These are phyloP conservation scores for Acanthoscelides obtectus DNA, from an alignment of 2,888 invertebrate genomes.

Conservation along the genomic window DNA sequence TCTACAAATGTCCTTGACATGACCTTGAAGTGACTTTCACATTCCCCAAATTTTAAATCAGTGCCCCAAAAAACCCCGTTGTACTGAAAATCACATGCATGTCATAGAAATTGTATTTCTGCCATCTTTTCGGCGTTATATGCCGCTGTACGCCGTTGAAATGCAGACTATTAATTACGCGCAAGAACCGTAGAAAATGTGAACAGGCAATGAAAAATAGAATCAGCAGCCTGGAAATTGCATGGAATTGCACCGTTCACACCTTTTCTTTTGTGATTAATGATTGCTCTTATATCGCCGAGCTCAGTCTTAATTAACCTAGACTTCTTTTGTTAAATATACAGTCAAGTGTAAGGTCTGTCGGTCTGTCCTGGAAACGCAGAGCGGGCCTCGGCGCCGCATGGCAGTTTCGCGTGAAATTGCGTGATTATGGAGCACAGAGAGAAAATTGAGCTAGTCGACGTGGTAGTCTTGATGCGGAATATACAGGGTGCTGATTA, in stretches of 20 bases:
- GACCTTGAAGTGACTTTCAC: too few species aligned
- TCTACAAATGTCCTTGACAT: too few species aligned
- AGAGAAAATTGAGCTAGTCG: too few species aligned
- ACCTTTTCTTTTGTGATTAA: not conserved
- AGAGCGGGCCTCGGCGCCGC: not conserved
- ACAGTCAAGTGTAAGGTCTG: not conserved
- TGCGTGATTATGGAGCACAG: too few species aligned
- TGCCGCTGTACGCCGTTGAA: not conserved
- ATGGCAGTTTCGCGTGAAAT: too few species aligned
- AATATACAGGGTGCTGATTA: too few species aligned
- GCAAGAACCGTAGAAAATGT: not conserved
- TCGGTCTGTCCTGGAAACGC: not conserved
- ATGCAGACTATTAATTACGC: not conserved
- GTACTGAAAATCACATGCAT: too few species aligned
- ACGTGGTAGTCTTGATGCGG: too few species aligned
- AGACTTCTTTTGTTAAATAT: not conserved
- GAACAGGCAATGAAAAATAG: not conserved
- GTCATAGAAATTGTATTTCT: too few species aligned
- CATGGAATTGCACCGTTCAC: not conserved
- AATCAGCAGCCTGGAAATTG: not conserved
- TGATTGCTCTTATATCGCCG: not conserved
- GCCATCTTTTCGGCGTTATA: too few species aligned
- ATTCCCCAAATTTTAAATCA: too few species aligned
- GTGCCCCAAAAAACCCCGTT: too few species aligned
- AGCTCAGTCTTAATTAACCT: not conserved